A percentile compares a stretch with the other conserved stretches of the same genome.
Conservation (phyloP, 2,113 vertebrate species). For the Geococcyx californianus region DNA sequence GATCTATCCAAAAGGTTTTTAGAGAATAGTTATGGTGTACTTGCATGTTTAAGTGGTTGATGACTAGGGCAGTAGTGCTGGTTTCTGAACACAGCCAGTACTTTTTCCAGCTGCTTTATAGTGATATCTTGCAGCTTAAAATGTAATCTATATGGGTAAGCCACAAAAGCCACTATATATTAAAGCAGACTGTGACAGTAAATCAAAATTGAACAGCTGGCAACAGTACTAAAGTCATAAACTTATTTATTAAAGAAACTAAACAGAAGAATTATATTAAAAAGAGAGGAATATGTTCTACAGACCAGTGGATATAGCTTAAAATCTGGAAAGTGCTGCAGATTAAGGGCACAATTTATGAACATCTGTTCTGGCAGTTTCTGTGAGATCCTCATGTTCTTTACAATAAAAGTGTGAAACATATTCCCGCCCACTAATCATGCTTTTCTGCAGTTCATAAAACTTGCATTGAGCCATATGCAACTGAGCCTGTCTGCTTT, state of each 20-base stretch:
- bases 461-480: conserved; percentile 30
- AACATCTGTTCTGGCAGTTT: conserved; percentile 71
- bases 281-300: conserved; percentile 59
- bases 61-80: conserved; percentile 44
- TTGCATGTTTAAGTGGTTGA: conserved; percentile 49
- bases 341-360: conserved; percentile 65
- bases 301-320: conserved; percentile 53
- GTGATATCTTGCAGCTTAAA: conserved; percentile 74
- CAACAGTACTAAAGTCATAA: conserved; percentile 64
- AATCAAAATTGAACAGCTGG: conserved; percentile 72
- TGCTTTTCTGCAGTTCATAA: conserved; percentile 73
- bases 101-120: conserved; percentile 71
- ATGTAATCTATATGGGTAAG: conserved; percentile 72
- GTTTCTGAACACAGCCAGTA: conserved; percentile 62
- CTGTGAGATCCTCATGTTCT: conserved; percentile 53
- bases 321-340: conserved; percentile 71
- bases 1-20: conserved; percentile 13
- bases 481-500: conserved; percentile 41
- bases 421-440: conserved; percentile 8
- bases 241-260: conserved; percentile 72
- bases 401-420: conserved; percentile 68
- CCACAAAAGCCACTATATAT: conserved; percentile 73
- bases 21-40: conserved; percentile 21
- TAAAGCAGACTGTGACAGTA: conserved; percentile 69
- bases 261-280: conserved; percentile 72